These are phyloP conservation scores for Bungarus multicinctus DNA, from an alignment of 2,113 vertebrate species.

Conservation along the genomic window DNA sequence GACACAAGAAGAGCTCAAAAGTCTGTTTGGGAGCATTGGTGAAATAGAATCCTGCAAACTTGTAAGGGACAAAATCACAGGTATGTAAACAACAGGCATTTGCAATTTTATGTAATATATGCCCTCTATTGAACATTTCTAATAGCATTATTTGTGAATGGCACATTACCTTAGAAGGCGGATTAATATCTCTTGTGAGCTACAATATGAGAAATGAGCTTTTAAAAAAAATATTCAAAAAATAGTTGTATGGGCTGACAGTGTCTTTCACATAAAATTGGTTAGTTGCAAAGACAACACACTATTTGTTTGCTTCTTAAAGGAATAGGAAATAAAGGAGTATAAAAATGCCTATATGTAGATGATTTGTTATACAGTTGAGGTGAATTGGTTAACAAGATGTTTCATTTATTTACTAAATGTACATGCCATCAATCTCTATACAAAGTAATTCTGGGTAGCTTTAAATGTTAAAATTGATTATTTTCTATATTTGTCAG, in stretches of 20 bases:
- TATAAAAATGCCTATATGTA: background rate
- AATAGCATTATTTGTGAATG: background rate
- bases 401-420: background rate
- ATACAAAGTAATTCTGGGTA: background rate
- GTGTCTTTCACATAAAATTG: background rate
- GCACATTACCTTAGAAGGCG: background rate
- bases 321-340: background rate
- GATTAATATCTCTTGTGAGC: background rate
- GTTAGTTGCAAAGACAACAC: background rate
- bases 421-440: background rate
- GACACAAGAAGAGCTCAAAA: slow-evolving; percentile 97
- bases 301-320: background rate
- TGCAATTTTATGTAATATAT: background rate
- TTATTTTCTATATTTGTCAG: background rate
- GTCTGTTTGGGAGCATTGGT: slow-evolving; percentile 95
- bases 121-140: background rate
- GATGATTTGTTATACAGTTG: background rate
- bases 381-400: background rate
- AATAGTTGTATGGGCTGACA: background rate
- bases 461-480: background rate
- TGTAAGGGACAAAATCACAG: slow-evolving; percentile 98
- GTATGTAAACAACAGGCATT: slow-evolving; percentile 64
- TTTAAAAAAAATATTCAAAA: background rate
- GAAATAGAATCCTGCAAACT: slow-evolving; percentile 98
- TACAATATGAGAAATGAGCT: background rate